Conservation (phyloP, 2,797 vertebrate species). For the Stomatorhinus walkeri region DNA sequence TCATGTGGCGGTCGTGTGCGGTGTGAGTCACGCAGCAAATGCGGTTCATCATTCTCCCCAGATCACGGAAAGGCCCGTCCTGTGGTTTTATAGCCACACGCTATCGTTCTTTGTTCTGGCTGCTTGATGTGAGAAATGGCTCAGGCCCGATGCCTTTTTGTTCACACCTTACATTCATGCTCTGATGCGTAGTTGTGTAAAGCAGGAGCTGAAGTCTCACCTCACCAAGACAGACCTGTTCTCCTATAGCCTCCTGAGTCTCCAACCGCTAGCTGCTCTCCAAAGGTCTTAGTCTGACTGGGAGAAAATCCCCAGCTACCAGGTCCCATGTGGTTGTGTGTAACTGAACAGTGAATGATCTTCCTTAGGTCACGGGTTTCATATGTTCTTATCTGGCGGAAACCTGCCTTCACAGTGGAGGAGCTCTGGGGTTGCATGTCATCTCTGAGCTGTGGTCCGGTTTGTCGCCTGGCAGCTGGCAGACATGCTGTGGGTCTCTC, state of each 20-base stretch:
- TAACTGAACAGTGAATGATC: slow-evolving; percentile 15
- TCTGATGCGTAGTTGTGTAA: neutral
- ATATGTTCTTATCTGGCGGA: neutral
- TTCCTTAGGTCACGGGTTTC: neutral
- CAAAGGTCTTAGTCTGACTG: neutral
- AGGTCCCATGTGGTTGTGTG: slow-evolving; percentile 8
- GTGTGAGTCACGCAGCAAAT: slow-evolving; percentile 42
- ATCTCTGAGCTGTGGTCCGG: neutral
- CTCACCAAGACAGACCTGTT: neutral
- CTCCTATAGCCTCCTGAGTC: neutral
- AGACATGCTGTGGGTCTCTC: neutral
- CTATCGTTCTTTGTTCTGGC: neutral
- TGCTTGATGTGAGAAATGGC: neutral
- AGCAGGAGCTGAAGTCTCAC: neutral
- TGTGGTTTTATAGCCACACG: neutral
- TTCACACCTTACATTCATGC: neutral
- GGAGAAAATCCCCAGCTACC: neutral
- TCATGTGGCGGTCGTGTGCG: slow-evolving; percentile 51
- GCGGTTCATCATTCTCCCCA: neutral
- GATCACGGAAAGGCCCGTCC: neutral
- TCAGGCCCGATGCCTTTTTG: neutral
- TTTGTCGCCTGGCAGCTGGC: neutral
- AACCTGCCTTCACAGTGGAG: neutral
- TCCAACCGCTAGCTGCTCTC: neutral
- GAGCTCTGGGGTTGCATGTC: neutral